These are phyloP conservation scores for Alloplasta piceator DNA, from an alignment of 2,888 invertebrate species.

Conservation along the genomic window DNA sequence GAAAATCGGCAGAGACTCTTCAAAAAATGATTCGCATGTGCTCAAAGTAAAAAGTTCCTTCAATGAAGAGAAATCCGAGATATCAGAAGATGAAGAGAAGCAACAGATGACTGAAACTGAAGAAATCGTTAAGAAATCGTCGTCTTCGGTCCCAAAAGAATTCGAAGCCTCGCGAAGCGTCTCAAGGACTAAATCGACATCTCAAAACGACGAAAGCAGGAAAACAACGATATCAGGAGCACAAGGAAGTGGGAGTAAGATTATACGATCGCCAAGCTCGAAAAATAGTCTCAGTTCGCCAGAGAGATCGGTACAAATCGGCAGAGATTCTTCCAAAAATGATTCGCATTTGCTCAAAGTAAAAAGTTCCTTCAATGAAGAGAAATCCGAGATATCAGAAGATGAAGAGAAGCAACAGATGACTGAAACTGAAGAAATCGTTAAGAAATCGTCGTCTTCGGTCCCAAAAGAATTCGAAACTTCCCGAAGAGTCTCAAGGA, in stretches of 20 bases:
- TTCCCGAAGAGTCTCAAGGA: slow-evolving; percentile 11
- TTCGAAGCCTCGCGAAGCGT: background rate
- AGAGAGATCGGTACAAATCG: background rate
- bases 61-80: background rate
- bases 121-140: slow-evolving; percentile 13
- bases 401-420: background rate
- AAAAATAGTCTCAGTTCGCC: background rate
- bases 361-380: background rate
- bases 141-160: background rate
- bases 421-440: background rate
- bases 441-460: background rate
- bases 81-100: background rate
- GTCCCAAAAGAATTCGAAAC: background rate
- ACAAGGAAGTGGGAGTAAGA: background rate
- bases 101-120: background rate
- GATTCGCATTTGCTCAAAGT: background rate
- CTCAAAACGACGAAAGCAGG: slow-evolving; percentile 6
- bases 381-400: background rate
- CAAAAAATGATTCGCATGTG: background rate
- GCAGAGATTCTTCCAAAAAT: background rate
- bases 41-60: background rate
- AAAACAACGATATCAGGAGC: background rate
- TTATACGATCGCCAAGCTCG: background rate
- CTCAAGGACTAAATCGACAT: slow-evolving; percentile 18
- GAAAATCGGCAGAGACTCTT: background rate